Evolutionary conservation across 2,113 vertebrate genomes (phyloP), one percentile per base, ranked within the genome.

Genomic region (Mixornis gularis): DNA sequence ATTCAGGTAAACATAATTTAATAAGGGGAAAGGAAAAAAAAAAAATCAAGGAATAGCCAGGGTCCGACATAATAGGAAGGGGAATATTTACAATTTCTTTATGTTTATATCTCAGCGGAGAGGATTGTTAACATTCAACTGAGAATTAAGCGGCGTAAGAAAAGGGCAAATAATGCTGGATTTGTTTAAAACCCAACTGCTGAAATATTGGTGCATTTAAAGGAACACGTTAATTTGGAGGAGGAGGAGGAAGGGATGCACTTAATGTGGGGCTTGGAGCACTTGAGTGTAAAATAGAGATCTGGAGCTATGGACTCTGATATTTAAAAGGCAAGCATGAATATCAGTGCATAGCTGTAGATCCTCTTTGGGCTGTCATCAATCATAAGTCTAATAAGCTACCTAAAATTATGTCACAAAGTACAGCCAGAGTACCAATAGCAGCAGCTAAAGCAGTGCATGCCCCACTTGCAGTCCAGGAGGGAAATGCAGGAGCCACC

Each of bases 1-100:
- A 96, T 97, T 97, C 98, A 98, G 97, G 98, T 98, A 98, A 98
- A 98, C 97, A 98, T 98, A 98, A 98, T 98, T 98, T 97, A 98
- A 98, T 98, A 97, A 97, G 96, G 90, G 93, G 25, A 38, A 73
- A 55, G 13, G n/a, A n/a, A 27, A 95, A 96, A 53, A 53, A 74
- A 73, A 73, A 73, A 95, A 52, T 19, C 64, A 96, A 95, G 90
- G 94, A 97, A 94, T 68, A 95, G 89, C 89, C 69, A 26, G 84
- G 87, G 79, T 93, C 92, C 27, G 0, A 53, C 70, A 68, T 88
- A 92, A 95, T 3, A 21, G 90, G 83, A 74, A 97, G 49, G 58
- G 86, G 87, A 95, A 93, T 94, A 71, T 88, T 93, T 94, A 91
- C 92, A 87, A 87, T 96, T 96, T 94, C 78, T 76, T 81, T 70